Evolutionary conservation across 2,888 invertebrate genomes (phyloP), one percentile per base, ranked within the genome.

Genomic region (Scaptomyza polygonia): DNA sequence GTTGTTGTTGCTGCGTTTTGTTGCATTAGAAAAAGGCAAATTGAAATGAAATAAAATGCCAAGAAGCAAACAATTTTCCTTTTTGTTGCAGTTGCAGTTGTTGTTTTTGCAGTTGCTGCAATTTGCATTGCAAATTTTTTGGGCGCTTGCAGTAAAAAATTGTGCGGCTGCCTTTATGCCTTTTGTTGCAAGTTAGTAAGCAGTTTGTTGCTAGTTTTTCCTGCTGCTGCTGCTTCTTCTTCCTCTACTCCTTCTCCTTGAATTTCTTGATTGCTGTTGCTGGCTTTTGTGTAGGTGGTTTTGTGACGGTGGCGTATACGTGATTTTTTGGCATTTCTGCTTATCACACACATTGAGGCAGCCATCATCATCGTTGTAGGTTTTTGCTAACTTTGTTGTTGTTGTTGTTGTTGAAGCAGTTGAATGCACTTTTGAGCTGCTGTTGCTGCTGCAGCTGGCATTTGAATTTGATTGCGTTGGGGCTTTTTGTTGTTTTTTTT

Each of bases 121-220:
- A 88, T 84, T 84, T 84, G 83, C 88, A 88, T 63, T 84, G 86
- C 88, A 88, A 84, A 84, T 88, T 81, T 81, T 87, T 87, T 64
- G 83, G 83, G 79, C 82, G 70, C 69, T 81, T 64, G 63, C 77
- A 62, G 79, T 71, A 70, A 68, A 86, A 86, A 88, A 86, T 88
- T 75, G 76, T 79, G 64, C 54, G 68, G 73, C 47, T 53, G 44
- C 44, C 48, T 27, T 45, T 45, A 36, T 34, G 8, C 16, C 51
- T 42, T 47, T 36, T 55, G 64, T 51, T 43, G 57, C 56, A 16
- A 62, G 71, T 55, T 49, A 45, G 40, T 47, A 42, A 42, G 44
- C 43, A 42, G 55, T 66, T 39, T 57, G 66, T 62, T 74, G 79
- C 59, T 30, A 48, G 48, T 67, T 65, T 73, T 67, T 44, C 51